These are phyloP conservation scores for Subacronicta megacephala DNA, from an alignment of 2,888 invertebrate species.

Conservation along the genomic window DNA sequence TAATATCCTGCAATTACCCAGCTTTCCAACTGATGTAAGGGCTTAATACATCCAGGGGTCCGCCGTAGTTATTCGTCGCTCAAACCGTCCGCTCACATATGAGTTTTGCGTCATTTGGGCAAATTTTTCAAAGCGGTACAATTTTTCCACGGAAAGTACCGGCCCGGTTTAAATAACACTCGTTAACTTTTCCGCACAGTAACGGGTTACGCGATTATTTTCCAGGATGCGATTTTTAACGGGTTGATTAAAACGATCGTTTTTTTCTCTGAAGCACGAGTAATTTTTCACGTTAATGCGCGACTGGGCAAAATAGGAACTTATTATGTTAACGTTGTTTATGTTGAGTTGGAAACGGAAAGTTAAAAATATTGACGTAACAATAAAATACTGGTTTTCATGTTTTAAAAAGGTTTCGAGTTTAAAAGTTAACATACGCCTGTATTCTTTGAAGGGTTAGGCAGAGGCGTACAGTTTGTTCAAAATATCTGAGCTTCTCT, in stretches of 20 bases:
- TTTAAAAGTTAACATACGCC: no score
- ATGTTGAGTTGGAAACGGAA: constrained; percentile 42
- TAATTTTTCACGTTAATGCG: constrained; percentile 72
- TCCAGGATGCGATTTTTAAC: constrained; percentile 81
- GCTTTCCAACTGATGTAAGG: constrained; percentile 64
- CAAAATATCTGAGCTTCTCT: no score
- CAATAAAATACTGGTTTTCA: constrained; percentile 35
- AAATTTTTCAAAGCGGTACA: constrained; percentile 83
- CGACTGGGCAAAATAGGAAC: constrained; percentile 61
- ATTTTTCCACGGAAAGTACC: constrained; percentile 76
- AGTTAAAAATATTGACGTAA: constrained; percentile 49
- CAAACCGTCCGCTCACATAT: constrained; percentile 71
- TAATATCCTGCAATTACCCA: constrained; percentile 69
- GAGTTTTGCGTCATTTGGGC: constrained; percentile 84
- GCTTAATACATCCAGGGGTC: constrained; percentile 70
- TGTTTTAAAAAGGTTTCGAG: constrained; percentile 27
- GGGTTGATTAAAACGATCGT: constrained; percentile 77
- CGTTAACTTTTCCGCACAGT: constrained; percentile 84
- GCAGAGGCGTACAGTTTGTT: no score
- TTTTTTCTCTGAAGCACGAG: constrained; percentile 59
- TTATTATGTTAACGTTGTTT: constrained; percentile 62
- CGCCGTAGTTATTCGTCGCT: constrained; percentile 68
- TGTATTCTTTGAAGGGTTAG: no score
- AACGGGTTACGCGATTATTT: constrained; percentile 80
- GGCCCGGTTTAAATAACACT: constrained; percentile 81